A percentile compares a stretch with the other conserved stretches of the same genome.
These are phyloP conservation scores for Cliona cf. orientalis DNA, from an alignment of 37 sponge, comb jelly and placozoan genomes.

Conservation along the genomic window DNA sequence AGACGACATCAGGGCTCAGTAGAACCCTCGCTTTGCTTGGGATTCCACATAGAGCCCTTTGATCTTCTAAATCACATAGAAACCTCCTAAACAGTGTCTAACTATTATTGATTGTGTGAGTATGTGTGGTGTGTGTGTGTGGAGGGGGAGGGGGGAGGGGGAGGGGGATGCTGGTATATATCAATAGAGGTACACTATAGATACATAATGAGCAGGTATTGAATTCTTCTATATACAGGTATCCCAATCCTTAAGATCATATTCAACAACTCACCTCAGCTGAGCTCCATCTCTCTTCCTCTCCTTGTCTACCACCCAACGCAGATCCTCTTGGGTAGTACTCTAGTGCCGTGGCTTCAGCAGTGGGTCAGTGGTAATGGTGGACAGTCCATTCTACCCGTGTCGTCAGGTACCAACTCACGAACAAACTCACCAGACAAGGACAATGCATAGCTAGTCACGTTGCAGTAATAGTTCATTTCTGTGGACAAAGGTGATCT, in stretches of 20 bases:
- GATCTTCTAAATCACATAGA: too few relatives aligned
- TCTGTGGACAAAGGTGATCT: too few relatives aligned
- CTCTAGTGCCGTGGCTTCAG: slow-evolving; percentile 85
- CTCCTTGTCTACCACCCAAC: slow-evolving; percentile 95
- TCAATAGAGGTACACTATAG: neutral
- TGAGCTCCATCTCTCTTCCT: slow-evolving; percentile 80
- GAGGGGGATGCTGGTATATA: too few relatives aligned
- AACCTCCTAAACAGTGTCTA: too few relatives aligned
- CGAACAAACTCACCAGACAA: too few relatives aligned
- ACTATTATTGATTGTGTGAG: too few relatives aligned
- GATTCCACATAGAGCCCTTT: too few relatives aligned
- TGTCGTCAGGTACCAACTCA: neutral
- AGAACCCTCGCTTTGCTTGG: too few relatives aligned
- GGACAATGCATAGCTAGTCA: neutral
- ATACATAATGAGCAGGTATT: neutral
- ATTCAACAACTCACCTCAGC: slow-evolving; percentile 70
- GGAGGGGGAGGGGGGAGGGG: too few relatives aligned
- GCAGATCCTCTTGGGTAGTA: slow-evolving; percentile 94
- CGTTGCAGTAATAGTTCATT: too few relatives aligned
- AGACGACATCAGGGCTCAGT: too few relatives aligned
- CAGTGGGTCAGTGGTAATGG: slow-evolving; percentile 71
- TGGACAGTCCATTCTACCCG: neutral
- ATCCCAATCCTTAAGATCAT: slow-evolving; percentile 97
- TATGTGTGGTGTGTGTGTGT: too few relatives aligned
- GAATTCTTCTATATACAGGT: slow-evolving; percentile 49